These are phyloP conservation scores for Cheiracanthium punctorium DNA, from an alignment of 2,888 invertebrate genomes.

Conservation along the genomic window DNA sequence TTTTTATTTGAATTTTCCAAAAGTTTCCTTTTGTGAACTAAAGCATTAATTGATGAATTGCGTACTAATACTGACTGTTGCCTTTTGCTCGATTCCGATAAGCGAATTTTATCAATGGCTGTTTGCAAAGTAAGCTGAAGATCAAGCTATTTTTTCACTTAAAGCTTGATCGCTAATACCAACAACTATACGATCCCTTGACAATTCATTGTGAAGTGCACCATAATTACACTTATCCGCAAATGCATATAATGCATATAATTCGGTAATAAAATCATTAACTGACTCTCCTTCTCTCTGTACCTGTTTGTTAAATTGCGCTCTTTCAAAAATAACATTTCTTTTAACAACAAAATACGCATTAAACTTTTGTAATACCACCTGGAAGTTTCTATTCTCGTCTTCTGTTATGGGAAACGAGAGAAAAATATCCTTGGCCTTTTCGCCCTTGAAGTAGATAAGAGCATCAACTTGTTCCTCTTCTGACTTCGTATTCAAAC, in stretches of 20 bases:
- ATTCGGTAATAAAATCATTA: not conserved
- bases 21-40: not conserved
- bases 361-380: too few relatives aligned
- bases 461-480: too few relatives aligned
- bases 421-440: too few relatives aligned
- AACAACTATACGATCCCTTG: not conserved
- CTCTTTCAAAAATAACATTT: too few relatives aligned
- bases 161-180: not conserved
- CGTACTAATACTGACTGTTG: not conserved
- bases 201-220: not conserved
- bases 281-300: too few relatives aligned
- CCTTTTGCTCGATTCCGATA: conserved; percentile 4
- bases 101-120: not conserved
- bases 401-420: too few relatives aligned
- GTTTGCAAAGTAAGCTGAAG: not conserved
- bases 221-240: conserved; percentile 2
- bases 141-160: not conserved
- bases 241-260: not conserved
- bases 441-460: too few relatives aligned
- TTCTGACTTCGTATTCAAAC: too few relatives aligned
- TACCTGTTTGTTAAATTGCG: too few relatives aligned
- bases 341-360: too few relatives aligned
- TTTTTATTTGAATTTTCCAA: not conserved
- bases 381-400: too few relatives aligned
- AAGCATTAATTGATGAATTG: not conserved